phyloP scores from a whole-genome alignment of 30 jellyfish, hydroid and myxozoan species.

The Hydractinia echinata region DNA sequence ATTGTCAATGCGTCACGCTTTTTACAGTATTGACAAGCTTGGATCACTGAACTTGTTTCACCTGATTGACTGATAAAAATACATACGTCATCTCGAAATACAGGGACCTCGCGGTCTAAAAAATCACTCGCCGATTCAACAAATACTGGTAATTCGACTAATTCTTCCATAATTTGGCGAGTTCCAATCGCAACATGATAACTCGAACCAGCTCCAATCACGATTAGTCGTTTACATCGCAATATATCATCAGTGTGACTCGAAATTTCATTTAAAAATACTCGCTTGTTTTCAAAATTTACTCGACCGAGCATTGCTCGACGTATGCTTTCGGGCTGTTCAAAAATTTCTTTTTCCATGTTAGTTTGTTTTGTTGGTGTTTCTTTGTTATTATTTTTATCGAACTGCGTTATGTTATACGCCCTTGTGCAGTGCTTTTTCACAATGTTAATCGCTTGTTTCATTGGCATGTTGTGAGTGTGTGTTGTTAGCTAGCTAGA shows the following conservation, averaged over 20 bases:
- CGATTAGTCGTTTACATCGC: slow-evolving; percentile 74
- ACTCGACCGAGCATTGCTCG: slow-evolving; percentile 18
- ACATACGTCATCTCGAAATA: slow-evolving; percentile 91
- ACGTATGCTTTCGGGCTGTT: background rate
- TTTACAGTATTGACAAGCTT: slow-evolving; percentile 73
- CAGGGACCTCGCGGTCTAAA: slow-evolving; percentile 85
- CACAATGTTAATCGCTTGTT: slow-evolving; percentile 1
- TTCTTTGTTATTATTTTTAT: background rate
- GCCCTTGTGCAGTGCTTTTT: background rate
- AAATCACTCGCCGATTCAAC: slow-evolving; percentile 96
- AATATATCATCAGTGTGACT: slow-evolving; percentile 60
- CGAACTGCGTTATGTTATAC: background rate
- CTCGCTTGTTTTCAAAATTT: slow-evolving; percentile 21
- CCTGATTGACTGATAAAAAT: slow-evolving; percentile 94
- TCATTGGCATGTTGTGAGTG: background rate
- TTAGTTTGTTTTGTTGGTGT: background rate
- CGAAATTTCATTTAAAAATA: slow-evolving; percentile 68
- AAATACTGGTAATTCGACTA: slow-evolving; percentile 90
- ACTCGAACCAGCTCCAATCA: slow-evolving; percentile 95
- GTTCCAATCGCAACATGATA: slow-evolving; percentile 87
- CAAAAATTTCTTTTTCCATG: slow-evolving; percentile 20
- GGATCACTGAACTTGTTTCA: slow-evolving; percentile 56
- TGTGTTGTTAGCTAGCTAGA: too few relatives aligned
- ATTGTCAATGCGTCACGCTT: slow-evolving; percentile 75
- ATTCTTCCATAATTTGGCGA: slow-evolving; percentile 82